Evolutionary conservation across 1,140 invertebrate genomes (phyloP).

Genomic region (Dreissena rostriformis): DNA sequence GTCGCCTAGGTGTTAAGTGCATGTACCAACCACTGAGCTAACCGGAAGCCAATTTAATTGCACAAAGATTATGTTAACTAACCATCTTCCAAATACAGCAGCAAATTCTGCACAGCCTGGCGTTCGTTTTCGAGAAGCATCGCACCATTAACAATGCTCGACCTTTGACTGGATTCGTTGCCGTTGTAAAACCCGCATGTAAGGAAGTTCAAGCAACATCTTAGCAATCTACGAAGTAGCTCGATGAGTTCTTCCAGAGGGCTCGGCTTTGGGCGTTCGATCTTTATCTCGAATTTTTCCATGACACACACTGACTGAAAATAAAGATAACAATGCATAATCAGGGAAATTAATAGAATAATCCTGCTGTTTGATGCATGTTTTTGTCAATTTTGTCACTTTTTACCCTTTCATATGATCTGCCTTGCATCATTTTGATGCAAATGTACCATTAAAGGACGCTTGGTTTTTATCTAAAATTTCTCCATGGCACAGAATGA

Average conservation of each 20-base stretch:
- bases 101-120: conserved; percentile 64
- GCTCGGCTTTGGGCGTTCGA: conserved; percentile 55
- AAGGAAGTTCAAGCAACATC: conserved; percentile 57
- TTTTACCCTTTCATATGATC: too few species aligned
- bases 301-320: conserved; percentile 38
- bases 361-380: too few species aligned
- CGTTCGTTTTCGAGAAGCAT: conserved; percentile 62
- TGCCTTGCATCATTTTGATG: too few species aligned
- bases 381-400: too few species aligned
- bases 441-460: too few species aligned
- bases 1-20: too few species aligned
- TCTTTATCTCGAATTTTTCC: conserved; percentile 60
- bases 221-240: conserved; percentile 49
- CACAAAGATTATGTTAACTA: neutral
- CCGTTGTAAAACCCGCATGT: conserved; percentile 66
- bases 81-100: conserved; percentile 68
- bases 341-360: too few species aligned
- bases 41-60: too few species aligned
- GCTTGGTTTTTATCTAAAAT: conserved; percentile 60
- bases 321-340: conserved; percentile 8
- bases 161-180: conserved; percentile 11
- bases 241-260: conserved; percentile 55
- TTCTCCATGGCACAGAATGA: conserved; percentile 42
- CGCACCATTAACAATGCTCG: conserved; percentile 45
- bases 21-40: too few species aligned